Evolutionary conservation across 2,888 invertebrate genomes (phyloP).

Genomic region (Perdita meconis): DNA sequence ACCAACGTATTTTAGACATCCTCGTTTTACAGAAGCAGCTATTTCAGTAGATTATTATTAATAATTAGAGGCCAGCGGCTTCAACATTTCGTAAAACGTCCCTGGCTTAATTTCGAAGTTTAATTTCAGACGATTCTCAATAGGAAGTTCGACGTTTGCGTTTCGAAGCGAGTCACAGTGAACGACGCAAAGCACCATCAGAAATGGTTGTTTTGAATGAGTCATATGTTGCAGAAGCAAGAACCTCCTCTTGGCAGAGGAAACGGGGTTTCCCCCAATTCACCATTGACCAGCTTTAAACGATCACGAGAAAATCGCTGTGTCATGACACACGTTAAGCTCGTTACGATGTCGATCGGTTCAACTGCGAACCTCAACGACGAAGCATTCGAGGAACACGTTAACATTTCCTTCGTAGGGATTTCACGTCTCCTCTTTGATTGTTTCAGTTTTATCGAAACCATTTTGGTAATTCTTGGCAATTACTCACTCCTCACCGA

Average conservation of each 20-base stretch:
- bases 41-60: slow-evolving; percentile 18
- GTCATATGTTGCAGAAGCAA: slow-evolving; percentile 21
- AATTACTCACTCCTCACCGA: too few species aligned
- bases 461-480: not conserved
- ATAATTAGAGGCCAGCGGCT: not conserved
- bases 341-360: slow-evolving; percentile 9
- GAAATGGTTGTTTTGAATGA: slow-evolving; percentile 1
- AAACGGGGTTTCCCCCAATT: slow-evolving; percentile 37
- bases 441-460: too few species aligned
- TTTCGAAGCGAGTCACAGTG: too few species aligned
- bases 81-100: slow-evolving; percentile 18
- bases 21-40: not conserved
- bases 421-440: not conserved
- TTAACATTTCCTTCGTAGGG: not conserved
- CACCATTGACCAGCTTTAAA: slow-evolving; percentile 23
- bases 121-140: slow-evolving; percentile 26
- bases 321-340: slow-evolving; percentile 27
- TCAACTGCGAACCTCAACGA: slow-evolving; percentile 8
- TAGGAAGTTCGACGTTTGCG: too few species aligned
- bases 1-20: not conserved
- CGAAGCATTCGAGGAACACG: slow-evolving; percentile 21
- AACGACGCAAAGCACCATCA: too few species aligned
- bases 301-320: slow-evolving; percentile 18
- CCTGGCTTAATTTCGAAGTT: slow-evolving; percentile 26
- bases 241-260: slow-evolving; percentile 36